These are phyloP conservation scores for Hydrolagus colliei DNA, from an alignment of 2,797 vertebrate genomes.

Conservation along the genomic window DNA sequence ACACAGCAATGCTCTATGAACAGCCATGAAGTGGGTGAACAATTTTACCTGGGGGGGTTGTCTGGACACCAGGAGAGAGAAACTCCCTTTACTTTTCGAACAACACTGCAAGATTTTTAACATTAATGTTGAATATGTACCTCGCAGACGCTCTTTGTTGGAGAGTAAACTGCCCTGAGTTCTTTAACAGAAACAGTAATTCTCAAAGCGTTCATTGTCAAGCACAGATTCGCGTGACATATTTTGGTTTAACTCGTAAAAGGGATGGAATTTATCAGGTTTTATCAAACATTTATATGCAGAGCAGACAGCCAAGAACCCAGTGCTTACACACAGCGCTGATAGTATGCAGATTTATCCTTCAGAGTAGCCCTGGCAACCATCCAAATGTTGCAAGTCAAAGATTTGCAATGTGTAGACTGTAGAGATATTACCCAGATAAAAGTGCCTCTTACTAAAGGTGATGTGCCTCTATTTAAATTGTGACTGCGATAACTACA, in stretches of 20 bases:
- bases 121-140: neutral
- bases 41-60: too few relatives aligned
- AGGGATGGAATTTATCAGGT: neutral
- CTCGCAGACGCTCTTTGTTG: neutral
- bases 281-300: constrained; percentile 11
- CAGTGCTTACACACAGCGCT: too few relatives aligned
- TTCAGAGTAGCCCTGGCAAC: neutral
- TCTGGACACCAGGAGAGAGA: too few relatives aligned
- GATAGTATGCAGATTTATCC: neutral
- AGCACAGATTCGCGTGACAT: neutral
- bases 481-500: neutral
- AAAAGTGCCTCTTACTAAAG: neutral
- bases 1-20: too few relatives aligned
- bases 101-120: too few relatives aligned
- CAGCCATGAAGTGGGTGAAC: too few relatives aligned
- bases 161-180: too few relatives aligned
- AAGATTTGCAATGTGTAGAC: neutral
- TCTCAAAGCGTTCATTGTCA: neutral
- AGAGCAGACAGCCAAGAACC: neutral
- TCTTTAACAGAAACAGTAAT: neutral
- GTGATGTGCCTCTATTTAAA: neutral
- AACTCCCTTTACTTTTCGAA: too few relatives aligned
- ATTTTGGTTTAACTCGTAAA: neutral
- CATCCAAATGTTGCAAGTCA: neutral
- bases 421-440: neutral